Percentiles rank a stretch among this genome's conserved stretches.
These are phyloP conservation scores for Mormyrops attenuatus DNA, from an alignment of 2,797 vertebrate genomes.

Conservation along the genomic window DNA sequence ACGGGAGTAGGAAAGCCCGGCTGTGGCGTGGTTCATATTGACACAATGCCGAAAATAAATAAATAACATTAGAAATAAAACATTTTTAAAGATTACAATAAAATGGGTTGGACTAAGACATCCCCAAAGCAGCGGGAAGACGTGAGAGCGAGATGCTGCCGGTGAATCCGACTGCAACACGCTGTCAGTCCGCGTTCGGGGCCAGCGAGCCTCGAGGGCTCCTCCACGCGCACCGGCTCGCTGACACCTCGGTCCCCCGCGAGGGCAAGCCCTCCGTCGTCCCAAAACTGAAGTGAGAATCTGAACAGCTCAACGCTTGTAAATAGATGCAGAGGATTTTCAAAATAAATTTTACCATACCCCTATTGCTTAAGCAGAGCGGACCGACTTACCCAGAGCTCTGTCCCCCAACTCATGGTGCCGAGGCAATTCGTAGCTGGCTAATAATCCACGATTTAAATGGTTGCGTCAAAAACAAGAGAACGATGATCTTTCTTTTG, in stretches of 20 bases:
- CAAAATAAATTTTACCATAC: neutral
- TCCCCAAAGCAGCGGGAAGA: neutral
- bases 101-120: neutral
- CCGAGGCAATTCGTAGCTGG: slow-evolving; percentile 43
- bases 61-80: neutral
- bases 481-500: neutral
- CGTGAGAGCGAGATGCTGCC: neutral
- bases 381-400: slow-evolving; percentile 64
- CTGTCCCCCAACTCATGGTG: slow-evolving; percentile 78
- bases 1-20: neutral
- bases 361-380: neutral
- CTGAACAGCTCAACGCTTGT: neutral
- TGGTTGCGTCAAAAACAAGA: slow-evolving; percentile 26
- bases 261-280: neutral
- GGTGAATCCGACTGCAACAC: neutral
- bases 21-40: neutral
- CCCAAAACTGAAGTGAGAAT: neutral
- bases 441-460: slow-evolving; percentile 57
- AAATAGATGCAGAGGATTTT: neutral
- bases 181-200: neutral
- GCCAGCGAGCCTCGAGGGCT: neutral
- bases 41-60: neutral
- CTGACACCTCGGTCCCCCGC: neutral
- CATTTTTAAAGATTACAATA: neutral
- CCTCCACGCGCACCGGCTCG: neutral